Evolutionary conservation across 2,888 invertebrate genomes (phyloP), one percentile per base, ranked within the genome.

Genomic region (Minunthozetes semirufus): DNA sequence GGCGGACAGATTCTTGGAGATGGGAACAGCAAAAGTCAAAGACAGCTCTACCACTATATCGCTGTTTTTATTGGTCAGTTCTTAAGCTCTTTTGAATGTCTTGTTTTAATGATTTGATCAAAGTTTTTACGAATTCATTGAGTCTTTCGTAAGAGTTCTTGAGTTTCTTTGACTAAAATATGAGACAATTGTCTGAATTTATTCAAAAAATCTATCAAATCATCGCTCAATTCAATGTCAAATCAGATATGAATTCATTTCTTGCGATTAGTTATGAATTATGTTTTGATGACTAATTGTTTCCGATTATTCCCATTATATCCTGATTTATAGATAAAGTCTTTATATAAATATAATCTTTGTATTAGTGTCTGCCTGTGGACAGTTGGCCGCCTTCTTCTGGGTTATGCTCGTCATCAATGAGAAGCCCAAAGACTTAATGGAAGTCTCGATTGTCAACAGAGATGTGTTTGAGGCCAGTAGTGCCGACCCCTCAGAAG

Each of bases 1-100:
- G 74, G 74, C 48, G 74, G 74, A 1, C 74, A 74, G 68, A 74
- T 74, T 22, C 70, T 74, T 2, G 74, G 74, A 68, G 59, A 74
- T 19, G 74, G 74, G 25, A 42, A 74, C n/a, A 5, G 70, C n/a
- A 48, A 74, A 19, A 71, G 50, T 5, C 19, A 53, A 11, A 25
- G 19, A 22, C 74, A 74, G 17, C 70, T 74, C 29, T 74, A 74
- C 27, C 68, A 74, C 22, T 74, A 74, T 22, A 70, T 74, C 68
- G 68, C 74, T 5, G 74, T 74, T 17, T 74, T 74, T 70, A 70
- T 74, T 50, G 56, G 56, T 56, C 5, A 22, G 56, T 56, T 22
- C 5, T 56, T 15, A 56, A 56, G 22, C 1, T 6, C 1, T 25
- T 56, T 56, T 48, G 17, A 17, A 3, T 48, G 48, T 17, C 17